Base-by-base conservation (phyloP, 1,140 invertebrate species). In the Orius laevigatus region DNA sequence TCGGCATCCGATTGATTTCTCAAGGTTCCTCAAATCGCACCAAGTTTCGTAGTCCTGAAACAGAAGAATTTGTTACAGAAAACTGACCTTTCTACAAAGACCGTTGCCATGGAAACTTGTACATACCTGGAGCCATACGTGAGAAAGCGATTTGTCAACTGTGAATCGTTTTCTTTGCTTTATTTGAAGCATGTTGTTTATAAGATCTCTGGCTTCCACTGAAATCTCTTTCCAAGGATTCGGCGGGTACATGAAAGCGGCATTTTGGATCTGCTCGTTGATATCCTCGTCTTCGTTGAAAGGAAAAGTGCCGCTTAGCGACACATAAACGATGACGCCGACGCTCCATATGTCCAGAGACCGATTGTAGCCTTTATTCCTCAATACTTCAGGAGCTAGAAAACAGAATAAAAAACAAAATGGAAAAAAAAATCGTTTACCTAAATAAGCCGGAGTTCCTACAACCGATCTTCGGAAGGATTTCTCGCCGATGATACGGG, bases 201-300 rank as follows among this genome's bases (percentile, higher is more conserved):
- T 98, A 51, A 98, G 70, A 70, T 98, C 92, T 63, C 97, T 93
- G 49, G 92, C 92, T 69, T 95, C 85, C 33, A 79, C 77, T n/a
- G 91, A 94, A 59, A 98, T 92, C 65, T 97, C 90, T 61, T 90
- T 89, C 95, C 95, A 98, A 0, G 94, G 93, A 67, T 85, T 86
- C 1, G 89, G 85, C 11, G 95, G 95, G 73, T 97, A 99, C 95
- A 99, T 98, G 62, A 98, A 98, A 40, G 90, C 91, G 33, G 95
- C 95, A 73, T 98, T 98, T 70, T 97, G 90, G 55, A 98, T 98
- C 69, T 98, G 95, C 67, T 98, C 93, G 66, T 93, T 90, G 52
- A 98, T 98, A 65, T 98, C 94, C 71, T 98, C 95, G 68, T 98
- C 94, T 68, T 98, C 94, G 65, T 98, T 97, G 66, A 98, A 98